Percentiles rank a stretch among this genome's conserved stretches.
phyloP scores from a whole-genome alignment of 2,113 vertebrate species.

The Aegithalos caudatus region DNA sequence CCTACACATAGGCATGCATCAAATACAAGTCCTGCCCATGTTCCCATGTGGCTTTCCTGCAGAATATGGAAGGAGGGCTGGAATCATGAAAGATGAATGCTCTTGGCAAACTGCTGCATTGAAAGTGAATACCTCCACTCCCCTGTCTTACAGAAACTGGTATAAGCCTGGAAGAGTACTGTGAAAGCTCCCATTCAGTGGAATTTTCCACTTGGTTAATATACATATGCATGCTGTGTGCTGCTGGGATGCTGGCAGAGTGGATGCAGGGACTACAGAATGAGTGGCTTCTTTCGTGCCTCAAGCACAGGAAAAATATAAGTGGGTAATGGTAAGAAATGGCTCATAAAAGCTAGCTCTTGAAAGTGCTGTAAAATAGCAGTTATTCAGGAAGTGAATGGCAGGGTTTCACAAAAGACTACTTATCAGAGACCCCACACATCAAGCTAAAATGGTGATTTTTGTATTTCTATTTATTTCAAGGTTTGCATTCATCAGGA shows the following conservation, averaged over 20 bases:
- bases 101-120: background rate
- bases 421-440: background rate
- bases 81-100: background rate
- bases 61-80: background rate
- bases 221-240: background rate
- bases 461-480: background rate
- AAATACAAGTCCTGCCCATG: background rate
- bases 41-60: background rate
- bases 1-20: background rate
- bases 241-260: background rate
- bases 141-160: background rate
- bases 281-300: background rate
- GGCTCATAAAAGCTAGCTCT: background rate
- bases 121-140: background rate
- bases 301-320: background rate
- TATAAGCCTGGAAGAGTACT: background rate
- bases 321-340: background rate
- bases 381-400: background rate
- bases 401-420: background rate
- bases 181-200: background rate
- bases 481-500: background rate
- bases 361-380: background rate
- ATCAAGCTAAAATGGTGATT: background rate
- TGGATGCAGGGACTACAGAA: background rate
- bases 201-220: constrained; percentile 42